These are phyloP conservation scores for Reinhardtius hippoglossoides DNA, from an alignment of 2,113 vertebrate species.

Conservation along the genomic window DNA sequence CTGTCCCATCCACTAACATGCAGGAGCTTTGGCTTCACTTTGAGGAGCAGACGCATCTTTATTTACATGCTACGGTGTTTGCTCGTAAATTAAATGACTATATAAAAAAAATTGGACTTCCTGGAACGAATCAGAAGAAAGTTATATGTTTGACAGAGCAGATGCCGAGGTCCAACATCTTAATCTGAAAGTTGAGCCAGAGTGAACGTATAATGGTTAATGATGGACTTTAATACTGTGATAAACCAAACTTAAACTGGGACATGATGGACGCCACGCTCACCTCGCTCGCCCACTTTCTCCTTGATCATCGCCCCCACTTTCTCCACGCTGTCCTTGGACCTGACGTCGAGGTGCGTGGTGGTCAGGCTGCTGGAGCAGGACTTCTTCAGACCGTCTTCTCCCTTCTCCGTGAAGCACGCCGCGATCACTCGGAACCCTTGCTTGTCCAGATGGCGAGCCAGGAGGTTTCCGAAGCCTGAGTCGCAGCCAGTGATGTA, in stretches of 20 bases:
- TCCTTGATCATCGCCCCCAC: slow-evolving; percentile 78
- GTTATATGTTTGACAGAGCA: no score
- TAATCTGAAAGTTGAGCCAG: not conserved
- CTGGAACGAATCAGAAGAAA: no score
- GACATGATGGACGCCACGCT: slow-evolving; percentile 25
- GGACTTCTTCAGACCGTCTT: slow-evolving; percentile 82
- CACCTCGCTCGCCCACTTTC: slow-evolving; percentile 80
- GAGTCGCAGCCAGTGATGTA: slow-evolving; percentile 92
- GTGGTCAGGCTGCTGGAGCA: slow-evolving; percentile 80
- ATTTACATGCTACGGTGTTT: no score
- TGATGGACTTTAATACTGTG: not conserved
- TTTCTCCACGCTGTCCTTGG: slow-evolving; percentile 79
- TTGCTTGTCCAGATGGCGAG: slow-evolving; percentile 83
- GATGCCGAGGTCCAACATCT: not conserved
- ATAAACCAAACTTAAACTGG: not conserved
- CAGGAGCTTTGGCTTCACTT: no score
- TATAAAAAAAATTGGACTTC: no score
- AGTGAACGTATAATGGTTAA: not conserved
- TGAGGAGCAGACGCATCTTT: no score
- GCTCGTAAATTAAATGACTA: no score
- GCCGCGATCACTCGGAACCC: slow-evolving; percentile 88
- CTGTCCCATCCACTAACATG: no score
- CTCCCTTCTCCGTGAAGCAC: slow-evolving; percentile 85
- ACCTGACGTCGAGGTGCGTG: slow-evolving; percentile 81
- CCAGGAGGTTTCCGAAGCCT: slow-evolving; percentile 88